phyloP scores from a whole-genome alignment of 2,797 vertebrate genomes.

The Botia almorhae region DNA sequence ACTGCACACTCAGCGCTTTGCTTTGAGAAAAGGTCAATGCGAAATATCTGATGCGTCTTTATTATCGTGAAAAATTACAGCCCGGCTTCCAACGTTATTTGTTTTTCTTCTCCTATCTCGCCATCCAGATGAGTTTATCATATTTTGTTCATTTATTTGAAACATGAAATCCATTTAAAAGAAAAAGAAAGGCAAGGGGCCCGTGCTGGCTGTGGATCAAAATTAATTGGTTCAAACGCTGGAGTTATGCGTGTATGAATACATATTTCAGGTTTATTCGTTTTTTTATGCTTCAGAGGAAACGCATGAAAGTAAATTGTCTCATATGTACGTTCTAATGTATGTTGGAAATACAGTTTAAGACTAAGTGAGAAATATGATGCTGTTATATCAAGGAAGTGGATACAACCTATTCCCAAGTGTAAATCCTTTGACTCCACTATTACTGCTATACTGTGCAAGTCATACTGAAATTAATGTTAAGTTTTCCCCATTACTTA shows the following conservation, averaged over 20 bases:
- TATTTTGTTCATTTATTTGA: conserved; percentile 43
- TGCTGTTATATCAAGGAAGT: too few species aligned
- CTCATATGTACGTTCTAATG: too few species aligned
- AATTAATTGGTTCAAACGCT: neutral
- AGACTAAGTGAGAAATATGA: neutral
- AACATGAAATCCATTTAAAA: neutral
- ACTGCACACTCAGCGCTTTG: conserved; percentile 61
- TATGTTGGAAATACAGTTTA: neutral
- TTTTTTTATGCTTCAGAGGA: neutral
- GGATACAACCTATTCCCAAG: neutral
- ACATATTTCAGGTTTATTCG: neutral
- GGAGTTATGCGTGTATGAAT: neutral
- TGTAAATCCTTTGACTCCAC: neutral
- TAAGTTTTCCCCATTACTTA: conserved; percentile 1
- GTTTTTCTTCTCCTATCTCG: neutral
- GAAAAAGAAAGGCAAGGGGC: neutral
- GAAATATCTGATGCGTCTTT: conserved; percentile 59
- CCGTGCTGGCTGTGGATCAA: neutral
- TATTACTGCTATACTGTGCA: neutral
- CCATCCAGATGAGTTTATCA: conserved; percentile 34
- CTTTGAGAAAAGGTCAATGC: conserved; percentile 63
- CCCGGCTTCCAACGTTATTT: conserved; percentile 37
- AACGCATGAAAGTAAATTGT: neutral
- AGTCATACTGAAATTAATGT: neutral
- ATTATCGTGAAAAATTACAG: conserved; percentile 59